phyloP scores from a whole-genome alignment of 2,888 invertebrate species.

The Drosophila ezoana region DNA sequence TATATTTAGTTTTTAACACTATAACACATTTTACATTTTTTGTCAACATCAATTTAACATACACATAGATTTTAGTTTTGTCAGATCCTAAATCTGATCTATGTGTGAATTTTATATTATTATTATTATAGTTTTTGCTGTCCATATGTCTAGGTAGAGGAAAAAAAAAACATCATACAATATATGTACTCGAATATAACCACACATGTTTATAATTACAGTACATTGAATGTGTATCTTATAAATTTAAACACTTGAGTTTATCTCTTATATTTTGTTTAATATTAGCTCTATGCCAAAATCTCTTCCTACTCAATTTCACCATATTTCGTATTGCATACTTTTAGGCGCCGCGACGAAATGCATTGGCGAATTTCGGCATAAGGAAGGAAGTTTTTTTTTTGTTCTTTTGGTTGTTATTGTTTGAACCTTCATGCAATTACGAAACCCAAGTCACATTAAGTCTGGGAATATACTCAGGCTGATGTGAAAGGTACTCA shows the following conservation, averaged over 20 bases:
- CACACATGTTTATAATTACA: constrained; percentile 20
- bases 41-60: constrained; percentile 48
- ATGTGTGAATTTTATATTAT: constrained; percentile 1
- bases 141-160: constrained; percentile 7
- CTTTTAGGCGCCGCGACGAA: too few relatives aligned
- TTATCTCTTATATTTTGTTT: constrained; percentile 6
- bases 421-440: constrained; percentile 24
- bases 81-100: constrained; percentile 10
- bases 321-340: too few relatives aligned
- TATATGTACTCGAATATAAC: constrained; percentile 8
- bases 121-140: neutral
- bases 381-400: constrained; percentile 6
- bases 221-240: constrained; percentile 43
- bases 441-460: constrained; percentile 15
- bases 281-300: neutral
- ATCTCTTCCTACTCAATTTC: neutral
- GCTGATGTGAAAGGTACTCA: constrained; percentile 41
- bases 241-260: constrained; percentile 39
- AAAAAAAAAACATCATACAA: constrained; percentile 20
- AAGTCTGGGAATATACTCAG: constrained; percentile 13
- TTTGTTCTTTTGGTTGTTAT: neutral
- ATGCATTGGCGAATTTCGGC: constrained; percentile 1
- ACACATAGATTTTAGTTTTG: constrained; percentile 34
- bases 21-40: constrained; percentile 65
- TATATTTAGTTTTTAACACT: constrained; percentile 44